A percentile compares a stretch with the other conserved stretches of the same genome.
Conservation (phyloP, 2,888 invertebrate species). For the Apodemia mormo region DNA sequence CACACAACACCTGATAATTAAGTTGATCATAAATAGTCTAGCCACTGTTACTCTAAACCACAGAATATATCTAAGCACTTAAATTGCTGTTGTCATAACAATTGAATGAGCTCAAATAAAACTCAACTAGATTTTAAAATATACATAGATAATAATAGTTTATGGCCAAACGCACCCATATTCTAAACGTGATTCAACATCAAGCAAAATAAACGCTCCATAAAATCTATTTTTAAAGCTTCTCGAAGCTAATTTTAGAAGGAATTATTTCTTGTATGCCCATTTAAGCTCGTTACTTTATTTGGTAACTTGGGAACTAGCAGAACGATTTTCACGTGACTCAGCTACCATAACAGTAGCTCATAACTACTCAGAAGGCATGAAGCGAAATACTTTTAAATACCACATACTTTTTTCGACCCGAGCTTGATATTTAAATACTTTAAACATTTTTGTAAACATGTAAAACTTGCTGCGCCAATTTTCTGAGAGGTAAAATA, state of each 20-base stretch:
- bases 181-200: not conserved
- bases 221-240: constrained; percentile 6
- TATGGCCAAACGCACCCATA: too few species aligned
- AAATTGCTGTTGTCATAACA: too few species aligned
- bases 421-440: not conserved
- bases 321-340: constrained; percentile 13
- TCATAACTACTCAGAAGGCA: not conserved
- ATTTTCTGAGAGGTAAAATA: not conserved
- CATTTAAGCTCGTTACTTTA: not conserved
- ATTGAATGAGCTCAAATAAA: too few species aligned
- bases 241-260: constrained; percentile 7
- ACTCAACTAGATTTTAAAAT: too few species aligned
- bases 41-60: too few species aligned
- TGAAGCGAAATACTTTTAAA: not conserved
- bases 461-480: not conserved
- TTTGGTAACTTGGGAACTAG: constrained; percentile 6
- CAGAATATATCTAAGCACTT: too few species aligned
- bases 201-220: not conserved
- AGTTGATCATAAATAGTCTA: too few species aligned
- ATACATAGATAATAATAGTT: too few species aligned
- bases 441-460: not conserved
- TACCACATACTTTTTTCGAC: not conserved
- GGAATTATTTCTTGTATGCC: not conserved
- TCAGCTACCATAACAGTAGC: constrained; percentile 3
- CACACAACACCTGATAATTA: too few species aligned